These are phyloP conservation scores for Chloropsis hardwickii DNA, from an alignment of 2,113 vertebrate genomes.

Conservation along the genomic window DNA sequence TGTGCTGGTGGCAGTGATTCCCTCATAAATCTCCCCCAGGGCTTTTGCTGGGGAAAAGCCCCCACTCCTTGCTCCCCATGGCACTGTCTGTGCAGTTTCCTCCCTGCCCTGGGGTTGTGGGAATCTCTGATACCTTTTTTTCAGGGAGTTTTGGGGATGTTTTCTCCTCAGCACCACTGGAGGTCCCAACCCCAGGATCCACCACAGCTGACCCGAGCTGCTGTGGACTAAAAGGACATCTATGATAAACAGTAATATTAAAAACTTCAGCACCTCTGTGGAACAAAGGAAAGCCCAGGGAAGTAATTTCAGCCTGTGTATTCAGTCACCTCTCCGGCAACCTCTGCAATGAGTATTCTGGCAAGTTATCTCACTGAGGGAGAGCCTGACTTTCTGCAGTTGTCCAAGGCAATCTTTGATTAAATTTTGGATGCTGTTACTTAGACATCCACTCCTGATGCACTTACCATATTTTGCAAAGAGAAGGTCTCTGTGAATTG, in stretches of 20 bases:
- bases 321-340: slow-evolving; percentile 53
- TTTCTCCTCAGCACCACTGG: background rate
- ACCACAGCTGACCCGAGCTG: fast-evolving
- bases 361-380: slow-evolving; percentile 21
- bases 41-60: background rate
- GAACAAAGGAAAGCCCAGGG: slow-evolving; percentile 35
- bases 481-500: slow-evolving; percentile 49
- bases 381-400: slow-evolving; percentile 40
- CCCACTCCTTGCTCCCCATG: fast-evolving
- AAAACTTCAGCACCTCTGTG: background rate
- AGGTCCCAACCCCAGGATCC: background rate
- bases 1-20: fast-evolving
- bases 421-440: slow-evolving; percentile 52
- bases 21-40: fast-evolving
- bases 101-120: background rate
- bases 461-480: slow-evolving; percentile 61
- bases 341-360: slow-evolving; percentile 40
- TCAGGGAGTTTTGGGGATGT: background rate
- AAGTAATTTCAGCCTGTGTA: slow-evolving; percentile 41
- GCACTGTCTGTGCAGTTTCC: too few species aligned
- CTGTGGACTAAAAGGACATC: background rate
- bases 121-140: background rate
- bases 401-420: slow-evolving; percentile 51
- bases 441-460: slow-evolving; percentile 41
- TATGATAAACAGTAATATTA: background rate